Base-by-base conservation (phyloP, 2,888 invertebrate genomes). In the Idaea biselata region DNA sequence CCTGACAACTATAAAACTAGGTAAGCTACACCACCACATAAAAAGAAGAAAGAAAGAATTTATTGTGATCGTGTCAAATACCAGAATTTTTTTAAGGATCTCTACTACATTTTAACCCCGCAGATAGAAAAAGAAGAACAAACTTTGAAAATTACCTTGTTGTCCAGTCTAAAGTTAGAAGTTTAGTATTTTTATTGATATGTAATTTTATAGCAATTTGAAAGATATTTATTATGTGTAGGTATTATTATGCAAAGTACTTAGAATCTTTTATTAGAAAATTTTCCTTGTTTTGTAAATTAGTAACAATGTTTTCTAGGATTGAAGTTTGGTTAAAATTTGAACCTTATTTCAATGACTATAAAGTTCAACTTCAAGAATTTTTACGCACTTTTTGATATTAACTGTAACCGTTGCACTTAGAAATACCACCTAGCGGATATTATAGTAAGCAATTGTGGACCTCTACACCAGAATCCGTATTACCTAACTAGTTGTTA, bases 191-290 rank as follows among this genome's bases (percentile, higher is more conserved):
- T 25, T 25, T 3, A 25, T 25, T 25, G 5, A 3, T 25, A 25
- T 25, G 25, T 25, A 25, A 25, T 25, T 25, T 25, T 25, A 25
- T 25, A 25, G 25, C 25, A 25, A 25, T 25, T 25, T 25, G 25
- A 25, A 25, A 18, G 32, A 62, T 65, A 62, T 65, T 65, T 65
- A 65, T 65, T 62, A 60, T 63, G 59, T 55, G 31, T 58, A n/a
- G 60, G 44, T 14, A 25, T 25, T 25, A 25, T 25, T 25, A 25
- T 25, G 25, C 60, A 31, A 58, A 60, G 60, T 63, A 61, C 63
- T 60, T 59, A 63, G 59, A 56, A 55, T 18, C 25, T 59, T 56
- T 53, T 63, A 59, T 2, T 32, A 59, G 56, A 16, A 53, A 63
- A 63, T 58, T 55, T 18, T 7, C 0, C 25, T 25, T 11, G 44